Evolutionary conservation across 2,113 vertebrate genomes (phyloP).

Genomic region (Centropus unirufus): DNA sequence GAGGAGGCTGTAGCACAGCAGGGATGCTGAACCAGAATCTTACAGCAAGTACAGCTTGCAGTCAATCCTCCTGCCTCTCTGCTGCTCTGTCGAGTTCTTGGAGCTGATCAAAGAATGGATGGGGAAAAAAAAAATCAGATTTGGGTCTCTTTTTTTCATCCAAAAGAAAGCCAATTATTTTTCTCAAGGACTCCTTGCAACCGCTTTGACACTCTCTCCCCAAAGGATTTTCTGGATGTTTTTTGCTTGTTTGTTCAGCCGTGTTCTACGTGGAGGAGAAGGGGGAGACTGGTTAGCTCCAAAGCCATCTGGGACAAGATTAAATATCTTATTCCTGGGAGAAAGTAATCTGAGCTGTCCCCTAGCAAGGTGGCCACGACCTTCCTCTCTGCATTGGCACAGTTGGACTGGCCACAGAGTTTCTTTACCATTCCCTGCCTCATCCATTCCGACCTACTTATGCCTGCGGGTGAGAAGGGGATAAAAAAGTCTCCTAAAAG

Average conservation of each 20-base stretch:
- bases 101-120: conserved; percentile 30
- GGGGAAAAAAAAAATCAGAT: neutral
- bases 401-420: neutral
- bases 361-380: neutral
- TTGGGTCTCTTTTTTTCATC: neutral
- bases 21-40: conserved; percentile 11
- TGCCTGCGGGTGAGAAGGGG: neutral
- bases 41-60: neutral
- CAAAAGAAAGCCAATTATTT: conserved; percentile 53
- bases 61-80: neutral
- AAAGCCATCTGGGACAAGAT: neutral
- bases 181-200: conserved; percentile 39
- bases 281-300: neutral
- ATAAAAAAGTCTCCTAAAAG: conserved; percentile 16
- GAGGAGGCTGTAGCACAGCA: neutral
- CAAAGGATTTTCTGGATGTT: conserved; percentile 27
- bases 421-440: neutral
- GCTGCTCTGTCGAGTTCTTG: neutral
- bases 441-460: conserved; percentile 23
- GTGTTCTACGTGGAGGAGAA: neutral
- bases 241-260: conserved; percentile 33
- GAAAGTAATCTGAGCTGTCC: conserved; percentile 18
- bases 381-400: neutral
- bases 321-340: neutral
- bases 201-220: conserved; percentile 7